Base-by-base conservation (phyloP, 2,888 invertebrate genomes). In the Rotaria socialis region DNA sequence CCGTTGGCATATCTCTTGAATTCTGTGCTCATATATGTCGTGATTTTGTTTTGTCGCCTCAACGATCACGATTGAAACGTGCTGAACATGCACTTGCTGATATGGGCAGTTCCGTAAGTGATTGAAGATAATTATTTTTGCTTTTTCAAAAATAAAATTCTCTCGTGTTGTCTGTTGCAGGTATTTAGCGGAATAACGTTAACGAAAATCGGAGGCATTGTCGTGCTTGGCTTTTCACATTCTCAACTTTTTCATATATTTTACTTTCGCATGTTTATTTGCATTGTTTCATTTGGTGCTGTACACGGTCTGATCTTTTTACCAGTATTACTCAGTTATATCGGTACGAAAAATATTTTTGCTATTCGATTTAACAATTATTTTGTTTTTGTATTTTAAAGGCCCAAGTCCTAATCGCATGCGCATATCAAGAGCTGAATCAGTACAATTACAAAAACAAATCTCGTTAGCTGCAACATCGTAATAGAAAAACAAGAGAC, bases 1-100 rank as follows among this genome's bases (percentile, higher is more conserved):
- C 97, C 60, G 95, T 98, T 88, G 99, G 98, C 84, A 98, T 99
- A 88, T 94, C 96, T n/a, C 98, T 99, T 74, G 99, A 99, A 92
- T 99, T 99, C 92, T 97, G 97, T 92, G 96, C 97, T 88, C 98
- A 99, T 92, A 93, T 98, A 89, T 96, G 96, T 87, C 95, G 96
- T 91, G 94, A 95, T 87, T 99, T 97, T 92, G 93, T 95, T 41
- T n/a, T 87, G 8, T 50, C 47, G 19, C 27, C 50, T 8, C n/a
- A 94, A 89, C 93, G 93, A 87, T 93, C 94, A 80, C 93, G 95
- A 88, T 93, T 94, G 52, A 93, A 93, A 87, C 93, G 97, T 89
- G 95, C 96, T 0, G 93, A 94, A 0, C 95, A 95, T 89, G 94
- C 96, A 2, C 93, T 98, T 52, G 93, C 94, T 24, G 94, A 94